phyloP scores from a whole-genome alignment of 1,140 invertebrate genomes.

The Lysiphlebus fabarum region DNA sequence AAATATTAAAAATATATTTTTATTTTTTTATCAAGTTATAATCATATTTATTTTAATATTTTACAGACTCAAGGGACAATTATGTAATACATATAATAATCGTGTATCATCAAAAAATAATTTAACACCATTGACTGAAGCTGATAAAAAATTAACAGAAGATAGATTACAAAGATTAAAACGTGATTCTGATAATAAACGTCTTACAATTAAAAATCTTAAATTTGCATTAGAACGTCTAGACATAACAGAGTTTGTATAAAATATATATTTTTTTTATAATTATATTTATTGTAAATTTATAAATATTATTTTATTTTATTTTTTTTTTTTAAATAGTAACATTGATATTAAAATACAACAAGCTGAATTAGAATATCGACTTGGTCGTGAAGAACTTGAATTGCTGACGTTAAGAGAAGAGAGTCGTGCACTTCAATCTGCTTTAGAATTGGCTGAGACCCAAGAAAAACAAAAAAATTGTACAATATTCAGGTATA shows the following conservation, averaged over 20 bases:
- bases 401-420: constrained; percentile 79
- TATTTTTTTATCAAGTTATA: constrained; percentile 9
- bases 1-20: neutral
- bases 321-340: constrained; percentile 49
- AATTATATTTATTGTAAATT: neutral
- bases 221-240: constrained; percentile 71
- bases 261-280: constrained; percentile 4
- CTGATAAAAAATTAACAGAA: constrained; percentile 66
- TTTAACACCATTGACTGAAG: constrained; percentile 50
- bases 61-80: constrained; percentile 62
- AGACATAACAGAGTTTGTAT: constrained; percentile 76
- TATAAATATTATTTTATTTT: neutral
- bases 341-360: constrained; percentile 88
- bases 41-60: neutral
- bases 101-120: constrained; percentile 48
- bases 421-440: constrained; percentile 75
- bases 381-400: constrained; percentile 80
- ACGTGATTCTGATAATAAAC: constrained; percentile 69
- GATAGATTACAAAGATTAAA: constrained; percentile 65
- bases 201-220: constrained; percentile 70
- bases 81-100: constrained; percentile 60
- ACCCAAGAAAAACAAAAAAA: constrained; percentile 52
- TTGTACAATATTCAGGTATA: constrained; percentile 66
- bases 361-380: constrained; percentile 85
- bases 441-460: constrained; percentile 71